Conservation (phyloP, 2,888 invertebrate species). For the Cephus nigrinus region DNA sequence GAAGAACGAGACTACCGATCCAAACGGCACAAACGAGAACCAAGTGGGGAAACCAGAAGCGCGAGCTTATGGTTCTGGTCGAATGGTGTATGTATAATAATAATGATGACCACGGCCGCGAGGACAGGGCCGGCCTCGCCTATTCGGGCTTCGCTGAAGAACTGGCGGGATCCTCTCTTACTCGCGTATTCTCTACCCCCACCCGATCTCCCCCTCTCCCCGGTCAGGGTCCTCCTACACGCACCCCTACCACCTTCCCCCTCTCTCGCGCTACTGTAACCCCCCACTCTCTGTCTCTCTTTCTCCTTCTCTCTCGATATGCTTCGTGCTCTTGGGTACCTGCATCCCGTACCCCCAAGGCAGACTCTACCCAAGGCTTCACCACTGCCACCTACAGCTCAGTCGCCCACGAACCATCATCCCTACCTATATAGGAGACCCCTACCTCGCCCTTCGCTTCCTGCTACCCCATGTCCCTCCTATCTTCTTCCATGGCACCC, state of each 20-base stretch:
- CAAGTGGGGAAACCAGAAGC: neutral
- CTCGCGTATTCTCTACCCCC: slow-evolving; percentile 8
- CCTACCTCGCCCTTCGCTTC: slow-evolving; percentile 1
- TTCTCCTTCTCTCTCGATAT: neutral
- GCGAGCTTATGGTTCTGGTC: neutral
- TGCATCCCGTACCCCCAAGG: neutral
- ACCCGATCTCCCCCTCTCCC: slow-evolving; percentile 8
- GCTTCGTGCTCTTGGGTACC: neutral
- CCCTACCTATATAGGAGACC: neutral
- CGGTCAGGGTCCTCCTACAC: neutral
- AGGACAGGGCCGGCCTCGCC: slow-evolving; percentile 34
- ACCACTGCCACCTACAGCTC: neutral
- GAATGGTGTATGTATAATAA: neutral
- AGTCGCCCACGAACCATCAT: neutral
- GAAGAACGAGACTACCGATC: neutral
- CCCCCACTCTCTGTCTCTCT: slow-evolving; percentile 19
- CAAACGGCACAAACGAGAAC: neutral
- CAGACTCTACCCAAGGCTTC: neutral
- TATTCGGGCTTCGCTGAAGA: slow-evolving; percentile 51
- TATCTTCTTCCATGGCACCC: slow-evolving; percentile 16
- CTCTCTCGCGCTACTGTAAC: slow-evolving; percentile 21
- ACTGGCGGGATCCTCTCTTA: slow-evolving; percentile 46
- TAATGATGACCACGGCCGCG: slow-evolving; percentile 7
- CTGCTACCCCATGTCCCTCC: slow-evolving; percentile 20
- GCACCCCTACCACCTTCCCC: slow-evolving; percentile 4